Conservation (phyloP, 2,888 invertebrate species). For the Spilarctia lutea region DNA sequence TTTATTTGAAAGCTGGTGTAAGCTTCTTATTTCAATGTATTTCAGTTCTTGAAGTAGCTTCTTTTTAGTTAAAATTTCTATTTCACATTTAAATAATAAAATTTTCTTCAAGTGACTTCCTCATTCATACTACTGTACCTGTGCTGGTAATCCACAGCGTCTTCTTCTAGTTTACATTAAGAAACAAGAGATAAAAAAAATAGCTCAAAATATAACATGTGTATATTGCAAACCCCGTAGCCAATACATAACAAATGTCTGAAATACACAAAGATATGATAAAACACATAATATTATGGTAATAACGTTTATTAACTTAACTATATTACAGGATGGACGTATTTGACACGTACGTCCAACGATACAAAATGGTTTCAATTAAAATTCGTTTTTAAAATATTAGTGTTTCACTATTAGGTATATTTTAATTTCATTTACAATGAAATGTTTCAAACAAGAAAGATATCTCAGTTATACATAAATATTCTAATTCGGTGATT, state of each 20-base stretch:
- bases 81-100: too few relatives aligned
- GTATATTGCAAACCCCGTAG: background rate
- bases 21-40: too few relatives aligned
- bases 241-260: background rate
- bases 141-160: background rate
- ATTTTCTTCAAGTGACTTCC: background rate
- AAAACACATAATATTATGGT: constrained; percentile 51
- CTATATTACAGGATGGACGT: constrained; percentile 35
- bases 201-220: background rate
- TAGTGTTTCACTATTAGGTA: too few relatives aligned
- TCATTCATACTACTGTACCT: background rate
- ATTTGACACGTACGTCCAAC: constrained; percentile 49
- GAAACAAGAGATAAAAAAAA: too few relatives aligned
- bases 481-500: too few relatives aligned
- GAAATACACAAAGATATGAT: constrained; percentile 5
- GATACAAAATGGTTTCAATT: constrained; percentile 22
- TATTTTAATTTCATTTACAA: background rate
- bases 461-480: too few relatives aligned
- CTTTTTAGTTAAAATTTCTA: too few relatives aligned
- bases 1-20: too few relatives aligned
- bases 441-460: too few relatives aligned
- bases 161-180: too few relatives aligned
- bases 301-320: constrained; percentile 35
- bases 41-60: too few relatives aligned
- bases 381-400: constrained; percentile 33